These are phyloP conservation scores for Rhamnusium bicolor DNA, from an alignment of 2,888 invertebrate genomes.

Conservation along the genomic window DNA sequence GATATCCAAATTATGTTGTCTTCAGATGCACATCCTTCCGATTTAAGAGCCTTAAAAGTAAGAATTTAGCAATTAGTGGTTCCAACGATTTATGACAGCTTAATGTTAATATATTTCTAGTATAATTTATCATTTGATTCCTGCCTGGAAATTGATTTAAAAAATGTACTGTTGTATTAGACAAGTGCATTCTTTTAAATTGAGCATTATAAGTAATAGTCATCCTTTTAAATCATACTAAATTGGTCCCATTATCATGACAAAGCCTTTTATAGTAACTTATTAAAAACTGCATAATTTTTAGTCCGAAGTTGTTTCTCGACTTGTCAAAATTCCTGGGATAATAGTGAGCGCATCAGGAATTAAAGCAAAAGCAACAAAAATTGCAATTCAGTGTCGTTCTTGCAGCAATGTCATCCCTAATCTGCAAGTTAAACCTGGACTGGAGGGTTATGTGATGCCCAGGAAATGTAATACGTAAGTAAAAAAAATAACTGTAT, in stretches of 20 bases:
- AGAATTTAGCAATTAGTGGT: background rate
- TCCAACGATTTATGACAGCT: too few relatives aligned
- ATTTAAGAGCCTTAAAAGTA: slow-evolving; percentile 90
- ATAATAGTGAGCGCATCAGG: slow-evolving; percentile 96
- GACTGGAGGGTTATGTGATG: slow-evolving; percentile 95
- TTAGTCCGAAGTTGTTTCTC: slow-evolving; percentile 94
- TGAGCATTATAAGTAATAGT: too few relatives aligned
- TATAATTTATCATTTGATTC: too few relatives aligned
- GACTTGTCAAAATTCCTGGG: slow-evolving; percentile 94
- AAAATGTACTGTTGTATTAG: too few relatives aligned
- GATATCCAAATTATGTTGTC: slow-evolving; percentile 93
- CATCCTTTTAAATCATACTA: too few relatives aligned
- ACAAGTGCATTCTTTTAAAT: too few relatives aligned
- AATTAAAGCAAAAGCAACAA: slow-evolving; percentile 95
- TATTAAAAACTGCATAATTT: too few relatives aligned
- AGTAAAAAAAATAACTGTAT: slow-evolving; percentile 66
- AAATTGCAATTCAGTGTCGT: slow-evolving; percentile 95
- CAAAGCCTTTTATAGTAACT: too few relatives aligned
- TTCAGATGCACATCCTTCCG: slow-evolving; percentile 87
- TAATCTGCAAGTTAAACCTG: slow-evolving; percentile 93
- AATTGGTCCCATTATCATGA: too few relatives aligned
- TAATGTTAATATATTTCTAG: too few relatives aligned
- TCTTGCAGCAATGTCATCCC: slow-evolving; percentile 92
- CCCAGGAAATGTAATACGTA: slow-evolving; percentile 96
- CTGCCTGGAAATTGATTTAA: too few relatives aligned